Evolutionary conservation across 2,113 vertebrate genomes (phyloP), one percentile per base, ranked within the genome.

Genomic region (Plecturocebus donacophilus): DNA sequence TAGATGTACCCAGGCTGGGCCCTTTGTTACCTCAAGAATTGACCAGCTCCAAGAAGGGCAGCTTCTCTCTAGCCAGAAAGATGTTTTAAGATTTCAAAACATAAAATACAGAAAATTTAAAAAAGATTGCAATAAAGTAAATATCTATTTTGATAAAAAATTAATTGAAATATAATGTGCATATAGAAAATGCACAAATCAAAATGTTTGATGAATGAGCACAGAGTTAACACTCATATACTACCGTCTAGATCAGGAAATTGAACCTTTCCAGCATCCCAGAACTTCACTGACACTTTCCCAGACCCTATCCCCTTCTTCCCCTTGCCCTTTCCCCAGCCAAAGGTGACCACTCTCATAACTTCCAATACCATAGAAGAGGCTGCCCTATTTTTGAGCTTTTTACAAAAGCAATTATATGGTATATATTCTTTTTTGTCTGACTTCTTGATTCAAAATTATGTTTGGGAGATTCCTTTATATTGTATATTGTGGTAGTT

Each of bases 141-240:
- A 97, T 90, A 83, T 61, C 19, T 64, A 68, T 58, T 93, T 87
- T 58, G 61, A 42, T 75, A 68, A 38, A 49, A 54, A 58, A 49
- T 75, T 47, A 95, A 76, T 40, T 80, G 13, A 90, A 80, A 49
- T 79, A 38, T 42, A 54, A 42, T 32, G 86, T 54, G 14, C 23
- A 86, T 56, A 45, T 80, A 87, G 35, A 92, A 89, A 90, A 91
- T 75, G 13, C 40, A 89, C 35, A 91, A 81, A 56, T 91, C 61
- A 86, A 91, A 86, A 49, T 38, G 21, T 56, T 75, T 64, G 56
- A 76, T 81, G n/a, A 85, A 76, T 61, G n/a, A 49, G 20, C 27
- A n/a, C 11, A 32, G 79, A 89, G 45, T 45, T 61, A 91, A 45
- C 38, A 76, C 2, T 42, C 9, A 20, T 12, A 7, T 38, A 25